Base-by-base conservation (phyloP, 2,888 invertebrate species). In the Epicampocera succincta region DNA sequence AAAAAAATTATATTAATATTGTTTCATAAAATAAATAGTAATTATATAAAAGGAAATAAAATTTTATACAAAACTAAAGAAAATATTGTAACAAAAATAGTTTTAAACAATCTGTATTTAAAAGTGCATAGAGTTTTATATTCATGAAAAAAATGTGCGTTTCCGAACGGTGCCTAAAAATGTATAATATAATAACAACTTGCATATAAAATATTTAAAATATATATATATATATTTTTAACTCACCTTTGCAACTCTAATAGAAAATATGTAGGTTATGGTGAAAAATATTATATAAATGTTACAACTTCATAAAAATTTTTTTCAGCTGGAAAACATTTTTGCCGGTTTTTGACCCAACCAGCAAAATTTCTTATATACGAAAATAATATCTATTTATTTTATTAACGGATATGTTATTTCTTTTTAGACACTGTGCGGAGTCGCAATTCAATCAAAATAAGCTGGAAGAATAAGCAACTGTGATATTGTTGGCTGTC, bases 1-100 rank as follows among this genome's bases (percentile, higher is more conserved):
- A 71, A 56, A 61, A 2, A 65, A 65, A 75, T 69, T 15, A 65
- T 52, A 58, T 56, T 48, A 80, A 79, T 61, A 21, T 61, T 52
- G 44, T 56, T 48, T 19, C 29, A 61, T 48, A 17, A 46, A 52
- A 42, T 42, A 58, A 63, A 29, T 38, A 65, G 33, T 9, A 33
- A 33, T 46, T 48, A 44, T 38, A 0, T n/a, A 5, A 48, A 61
- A 44, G n/a, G n/a, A 56, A 69, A 46, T 4, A 50, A 33, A 69
- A n/a, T 5, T 58, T 29, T 58, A 48, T 74, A 74, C 74, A 66
- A 66, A 74, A 63, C 42, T 19, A 74, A 42, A 66, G 2, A 65
- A 38, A 40, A 46, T 65, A 54, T 56, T 65, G 9, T 46, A 74
- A 58, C 40, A 56, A 48, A 74, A 66, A 66, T 48, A 56, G 6